Conservation (phyloP, 2,113 vertebrate species). For the Crotalus tigris region DNA sequence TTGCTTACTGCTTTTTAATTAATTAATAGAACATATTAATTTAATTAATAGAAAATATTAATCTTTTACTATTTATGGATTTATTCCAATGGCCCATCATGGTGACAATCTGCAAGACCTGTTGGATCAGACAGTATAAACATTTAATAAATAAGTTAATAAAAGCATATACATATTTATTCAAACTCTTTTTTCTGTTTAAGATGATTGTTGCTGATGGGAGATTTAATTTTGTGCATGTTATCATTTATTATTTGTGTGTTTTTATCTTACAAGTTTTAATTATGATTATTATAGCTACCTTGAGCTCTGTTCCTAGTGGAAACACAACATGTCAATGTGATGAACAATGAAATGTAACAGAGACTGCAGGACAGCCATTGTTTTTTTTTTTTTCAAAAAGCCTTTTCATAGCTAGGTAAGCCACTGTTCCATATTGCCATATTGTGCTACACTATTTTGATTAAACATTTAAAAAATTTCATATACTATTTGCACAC, state of each 20-base stretch:
- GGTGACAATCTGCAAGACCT: background rate
- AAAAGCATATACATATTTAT: background rate
- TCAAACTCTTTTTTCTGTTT: background rate
- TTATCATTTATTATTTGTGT: background rate
- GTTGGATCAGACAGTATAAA: background rate
- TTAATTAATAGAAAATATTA: background rate
- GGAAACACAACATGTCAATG: background rate
- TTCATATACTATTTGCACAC: background rate
- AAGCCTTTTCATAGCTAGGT: background rate
- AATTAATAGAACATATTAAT: background rate
- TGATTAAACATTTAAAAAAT: background rate
- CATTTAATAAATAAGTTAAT: background rate
- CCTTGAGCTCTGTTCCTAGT: background rate
- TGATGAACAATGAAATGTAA: background rate
- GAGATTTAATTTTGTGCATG: background rate
- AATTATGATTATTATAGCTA: background rate
- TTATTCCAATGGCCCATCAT: background rate
- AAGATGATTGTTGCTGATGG: background rate
- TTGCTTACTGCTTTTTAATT: background rate
- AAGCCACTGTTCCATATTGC: background rate
- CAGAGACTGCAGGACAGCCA: background rate
- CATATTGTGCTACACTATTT: background rate
- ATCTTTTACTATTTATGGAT: background rate
- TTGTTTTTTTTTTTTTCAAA: background rate
- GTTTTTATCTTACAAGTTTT: background rate